phyloP scores from a whole-genome alignment of 2,797 vertebrate genomes.

The Cossypha polioptera region DNA sequence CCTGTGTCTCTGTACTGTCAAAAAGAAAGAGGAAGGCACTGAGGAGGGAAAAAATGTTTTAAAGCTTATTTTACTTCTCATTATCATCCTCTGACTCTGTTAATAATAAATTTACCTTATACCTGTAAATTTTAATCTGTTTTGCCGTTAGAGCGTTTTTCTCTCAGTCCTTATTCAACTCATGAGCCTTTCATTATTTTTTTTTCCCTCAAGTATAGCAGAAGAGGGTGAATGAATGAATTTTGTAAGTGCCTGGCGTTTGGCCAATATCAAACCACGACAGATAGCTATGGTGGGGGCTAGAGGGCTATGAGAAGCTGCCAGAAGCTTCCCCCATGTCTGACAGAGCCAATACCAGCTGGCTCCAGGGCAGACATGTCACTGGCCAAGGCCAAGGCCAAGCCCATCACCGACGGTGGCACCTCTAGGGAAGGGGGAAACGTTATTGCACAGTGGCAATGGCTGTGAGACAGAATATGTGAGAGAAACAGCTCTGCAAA shows the following conservation, averaged over 20 bases:
- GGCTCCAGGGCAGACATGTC: background rate
- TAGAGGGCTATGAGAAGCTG: background rate
- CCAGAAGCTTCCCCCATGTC: background rate
- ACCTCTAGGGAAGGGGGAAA: background rate
- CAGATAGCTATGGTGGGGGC: background rate
- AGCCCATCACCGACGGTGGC: background rate
- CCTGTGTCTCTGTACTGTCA: background rate
- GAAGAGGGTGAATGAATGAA: fast-evolving
- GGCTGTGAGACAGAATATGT: background rate
- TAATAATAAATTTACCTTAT: background rate
- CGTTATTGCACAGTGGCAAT: background rate
- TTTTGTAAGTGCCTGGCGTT: fast-evolving
- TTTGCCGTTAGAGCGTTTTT: background rate
- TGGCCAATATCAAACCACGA: background rate
- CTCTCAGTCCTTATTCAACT: background rate
- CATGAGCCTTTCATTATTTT: background rate
- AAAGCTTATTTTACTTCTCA: background rate
- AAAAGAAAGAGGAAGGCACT: background rate
- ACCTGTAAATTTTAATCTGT: background rate
- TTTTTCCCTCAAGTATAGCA: background rate
- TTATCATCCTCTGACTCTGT: background rate
- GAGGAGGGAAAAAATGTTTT: background rate
- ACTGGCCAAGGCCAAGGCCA: background rate
- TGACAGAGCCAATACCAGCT: background rate
- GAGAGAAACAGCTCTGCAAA: background rate